These are phyloP conservation scores for Caenorhabditis brenneri DNA, from an alignment of 1,140 invertebrate genomes.

Conservation along the genomic window DNA sequence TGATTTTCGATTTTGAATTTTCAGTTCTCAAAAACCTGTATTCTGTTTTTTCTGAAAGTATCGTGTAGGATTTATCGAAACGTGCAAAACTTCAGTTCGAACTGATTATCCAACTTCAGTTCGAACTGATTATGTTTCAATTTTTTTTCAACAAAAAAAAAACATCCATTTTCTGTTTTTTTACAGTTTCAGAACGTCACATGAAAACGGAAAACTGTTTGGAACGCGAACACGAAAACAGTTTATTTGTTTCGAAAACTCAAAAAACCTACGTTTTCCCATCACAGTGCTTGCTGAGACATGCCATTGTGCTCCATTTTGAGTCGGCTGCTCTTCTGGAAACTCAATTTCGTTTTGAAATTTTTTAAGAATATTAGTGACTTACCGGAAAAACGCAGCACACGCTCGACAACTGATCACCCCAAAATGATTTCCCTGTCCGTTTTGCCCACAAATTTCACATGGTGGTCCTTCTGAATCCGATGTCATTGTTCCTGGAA, in stretches of 20 bases:
- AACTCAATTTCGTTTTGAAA: not conserved
- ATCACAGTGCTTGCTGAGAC: slow-evolving; percentile 27
- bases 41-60: too few relatives aligned
- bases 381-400: not conserved
- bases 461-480: not conserved
- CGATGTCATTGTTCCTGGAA: not conserved
- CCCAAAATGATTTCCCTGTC: not conserved
- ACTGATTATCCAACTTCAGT: too few relatives aligned
- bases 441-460: not conserved
- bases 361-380: not conserved
- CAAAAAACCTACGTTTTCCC: not conserved
- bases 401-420: not conserved
- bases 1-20: not conserved
- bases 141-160: too few relatives aligned
- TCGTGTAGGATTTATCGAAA: too few relatives aligned
- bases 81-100: too few relatives aligned
- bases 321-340: slow-evolving; percentile 1
- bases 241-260: not conserved
- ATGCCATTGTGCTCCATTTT: slow-evolving; percentile 4
- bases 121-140: too few relatives aligned
- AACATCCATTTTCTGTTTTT: too few relatives aligned
- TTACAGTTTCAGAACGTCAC: not conserved
- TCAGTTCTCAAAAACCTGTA: too few relatives aligned
- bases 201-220: not conserved
- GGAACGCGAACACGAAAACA: not conserved